Percentiles rank a stretch among this genome's conserved stretches.
phyloP scores from a whole-genome alignment of 2,888 invertebrate genomes.

The Harpagoxenus sublaevis region DNA sequence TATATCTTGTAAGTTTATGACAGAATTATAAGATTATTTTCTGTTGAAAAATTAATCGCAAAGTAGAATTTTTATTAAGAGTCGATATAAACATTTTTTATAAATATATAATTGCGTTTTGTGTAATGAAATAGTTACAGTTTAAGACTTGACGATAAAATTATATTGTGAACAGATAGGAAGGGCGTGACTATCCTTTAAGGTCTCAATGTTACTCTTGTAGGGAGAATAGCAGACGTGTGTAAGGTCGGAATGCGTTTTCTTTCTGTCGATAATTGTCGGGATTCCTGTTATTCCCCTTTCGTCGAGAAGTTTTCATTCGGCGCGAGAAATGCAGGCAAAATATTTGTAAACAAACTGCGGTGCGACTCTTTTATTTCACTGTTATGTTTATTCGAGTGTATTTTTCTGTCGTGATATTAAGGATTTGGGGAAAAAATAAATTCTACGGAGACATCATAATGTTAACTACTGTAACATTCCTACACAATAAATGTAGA shows the following conservation, averaged over 20 bases:
- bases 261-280: conserved; percentile 54
- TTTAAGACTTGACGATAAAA: conserved; percentile 3
- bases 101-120: not conserved
- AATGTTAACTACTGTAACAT: not conserved
- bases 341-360: conserved; percentile 50
- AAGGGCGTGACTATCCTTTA: conserved; percentile 34
- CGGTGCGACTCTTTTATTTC: conserved; percentile 35
- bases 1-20: not conserved
- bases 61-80: conserved; percentile 1
- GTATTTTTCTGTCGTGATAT: conserved; percentile 10
- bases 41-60: not conserved
- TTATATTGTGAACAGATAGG: conserved; percentile 20
- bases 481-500: not conserved
- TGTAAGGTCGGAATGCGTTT: conserved; percentile 50
- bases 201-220: conserved; percentile 42
- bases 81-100: not conserved
- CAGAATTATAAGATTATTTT: conserved; percentile 4
- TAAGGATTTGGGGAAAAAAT: conserved; percentile 4
- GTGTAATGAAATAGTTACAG: not conserved
- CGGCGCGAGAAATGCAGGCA: conserved; percentile 31
- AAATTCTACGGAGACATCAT: not conserved
- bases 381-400: conserved; percentile 9
- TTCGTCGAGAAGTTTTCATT: conserved; percentile 53
- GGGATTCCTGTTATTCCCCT: conserved; percentile 50
- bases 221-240: conserved; percentile 23